phyloP scores from a whole-genome alignment of 2,797 vertebrate species.

The Chrysocyon brachyurus region DNA sequence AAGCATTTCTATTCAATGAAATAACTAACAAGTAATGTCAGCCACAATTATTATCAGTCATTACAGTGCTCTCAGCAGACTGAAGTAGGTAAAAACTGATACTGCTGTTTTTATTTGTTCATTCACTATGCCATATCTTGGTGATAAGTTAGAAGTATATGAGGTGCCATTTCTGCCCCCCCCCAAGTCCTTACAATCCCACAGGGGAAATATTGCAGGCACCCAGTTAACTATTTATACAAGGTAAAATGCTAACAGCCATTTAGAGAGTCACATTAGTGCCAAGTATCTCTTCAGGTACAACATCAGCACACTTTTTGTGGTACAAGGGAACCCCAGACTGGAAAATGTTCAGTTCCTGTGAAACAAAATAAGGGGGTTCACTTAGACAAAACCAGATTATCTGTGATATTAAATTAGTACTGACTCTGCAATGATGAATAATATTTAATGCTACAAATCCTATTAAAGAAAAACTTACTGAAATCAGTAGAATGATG shows the following conservation, averaged over 20 bases:
- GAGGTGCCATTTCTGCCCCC: background rate
- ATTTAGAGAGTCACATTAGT: constrained; percentile 53
- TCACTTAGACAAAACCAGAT: constrained; percentile 51
- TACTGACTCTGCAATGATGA: constrained; percentile 52
- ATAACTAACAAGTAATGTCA: background rate
- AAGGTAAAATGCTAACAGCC: constrained; percentile 50
- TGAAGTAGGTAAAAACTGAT: constrained; percentile 18
- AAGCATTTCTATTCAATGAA: constrained; percentile 48
- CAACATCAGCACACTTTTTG: constrained; percentile 28
- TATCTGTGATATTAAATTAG: constrained; percentile 60
- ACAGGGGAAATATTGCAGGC: background rate
- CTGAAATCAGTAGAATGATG: constrained; percentile 35
- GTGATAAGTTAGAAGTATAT: background rate
- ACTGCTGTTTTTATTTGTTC: background rate
- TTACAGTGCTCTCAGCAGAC: constrained; percentile 38
- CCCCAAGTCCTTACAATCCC: constrained; percentile 54
- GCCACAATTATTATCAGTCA: constrained; percentile 29
- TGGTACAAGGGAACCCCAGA: background rate
- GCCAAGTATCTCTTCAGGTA: background rate
- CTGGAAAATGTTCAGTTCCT: constrained; percentile 65
- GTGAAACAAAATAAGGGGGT: constrained; percentile 46
- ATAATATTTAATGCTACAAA: constrained; percentile 55
- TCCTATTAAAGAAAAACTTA: constrained; percentile 58
- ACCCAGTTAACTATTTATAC: constrained; percentile 43
- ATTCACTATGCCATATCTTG: constrained; percentile 19